phyloP scores from a whole-genome alignment of 2,797 vertebrate species.

The Chrysolophus pictus region DNA sequence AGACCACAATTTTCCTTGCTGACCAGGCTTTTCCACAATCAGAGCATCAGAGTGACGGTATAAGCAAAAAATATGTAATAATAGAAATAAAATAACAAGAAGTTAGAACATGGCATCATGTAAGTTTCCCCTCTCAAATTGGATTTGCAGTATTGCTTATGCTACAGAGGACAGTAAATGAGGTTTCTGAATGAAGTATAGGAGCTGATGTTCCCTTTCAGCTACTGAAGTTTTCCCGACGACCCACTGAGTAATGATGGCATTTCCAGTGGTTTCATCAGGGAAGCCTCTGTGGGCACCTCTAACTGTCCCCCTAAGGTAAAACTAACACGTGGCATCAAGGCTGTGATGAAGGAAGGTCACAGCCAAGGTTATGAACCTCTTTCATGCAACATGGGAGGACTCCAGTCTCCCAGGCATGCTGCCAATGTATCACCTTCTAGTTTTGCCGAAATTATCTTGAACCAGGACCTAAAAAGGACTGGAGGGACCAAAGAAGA shows the following conservation, averaged over 20 bases:
- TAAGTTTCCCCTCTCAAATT: neutral
- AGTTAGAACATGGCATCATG: neutral
- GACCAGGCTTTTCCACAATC: neutral
- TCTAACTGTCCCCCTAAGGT: neutral
- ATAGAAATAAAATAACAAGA: neutral
- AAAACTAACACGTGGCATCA: neutral
- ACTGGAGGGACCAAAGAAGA: slow-evolving; percentile 30
- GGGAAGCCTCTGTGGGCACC: neutral
- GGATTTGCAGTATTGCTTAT: neutral
- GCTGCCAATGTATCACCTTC: neutral
- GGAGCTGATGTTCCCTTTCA: neutral
- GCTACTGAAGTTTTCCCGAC: neutral
- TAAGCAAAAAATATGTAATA: neutral
- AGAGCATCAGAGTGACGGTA: neutral
- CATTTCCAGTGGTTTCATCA: neutral
- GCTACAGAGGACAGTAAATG: neutral
- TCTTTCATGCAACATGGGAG: neutral
- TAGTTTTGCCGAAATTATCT: slow-evolving; percentile 35
- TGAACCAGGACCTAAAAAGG: slow-evolving; percentile 34
- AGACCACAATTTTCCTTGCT: slow-evolving; percentile 2
- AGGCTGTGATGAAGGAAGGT: neutral
- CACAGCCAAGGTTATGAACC: neutral
- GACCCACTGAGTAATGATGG: neutral
- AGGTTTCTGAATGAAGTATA: neutral
- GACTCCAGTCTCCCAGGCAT: neutral